A percentile compares a stretch with the other conserved stretches of the same genome.
phyloP scores from a whole-genome alignment of 1,140 invertebrate species.

The Notospermus geniculatus region DNA sequence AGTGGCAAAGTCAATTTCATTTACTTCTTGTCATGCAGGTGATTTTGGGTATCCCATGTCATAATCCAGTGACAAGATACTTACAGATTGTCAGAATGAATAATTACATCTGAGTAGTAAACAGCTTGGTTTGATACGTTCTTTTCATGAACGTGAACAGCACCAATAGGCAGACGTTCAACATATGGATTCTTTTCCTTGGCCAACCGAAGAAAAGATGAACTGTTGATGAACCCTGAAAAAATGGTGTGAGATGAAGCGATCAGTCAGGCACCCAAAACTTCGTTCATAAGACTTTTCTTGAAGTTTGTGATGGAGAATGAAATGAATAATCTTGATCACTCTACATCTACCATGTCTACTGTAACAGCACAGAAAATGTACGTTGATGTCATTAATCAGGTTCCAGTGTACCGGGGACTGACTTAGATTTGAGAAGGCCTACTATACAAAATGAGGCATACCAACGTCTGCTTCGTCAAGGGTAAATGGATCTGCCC shows the following conservation, averaged over 20 bases:
- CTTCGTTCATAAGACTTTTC: too few relatives aligned
- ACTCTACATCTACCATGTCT: too few relatives aligned
- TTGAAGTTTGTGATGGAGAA: too few relatives aligned
- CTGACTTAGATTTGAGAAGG: too few relatives aligned
- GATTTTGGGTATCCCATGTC: too few relatives aligned
- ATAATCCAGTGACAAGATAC: slow-evolving; percentile 19
- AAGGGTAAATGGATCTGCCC: slow-evolving; percentile 61
- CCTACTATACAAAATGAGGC: too few relatives aligned
- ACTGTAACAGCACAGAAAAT: too few relatives aligned
- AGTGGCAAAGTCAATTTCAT: neutral
- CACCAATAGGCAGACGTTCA: slow-evolving; percentile 61
- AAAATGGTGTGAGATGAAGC: neutral
- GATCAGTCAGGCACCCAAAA: too few relatives aligned
- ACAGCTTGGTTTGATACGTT: slow-evolving; percentile 57
- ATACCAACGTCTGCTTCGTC: slow-evolving; percentile 63
- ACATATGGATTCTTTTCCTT: slow-evolving; percentile 52
- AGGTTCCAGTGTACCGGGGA: too few relatives aligned
- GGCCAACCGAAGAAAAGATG: slow-evolving; percentile 59
- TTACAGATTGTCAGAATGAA: slow-evolving; percentile 63
- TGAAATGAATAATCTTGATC: too few relatives aligned
- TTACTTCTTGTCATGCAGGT: too few relatives aligned
- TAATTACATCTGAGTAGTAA: slow-evolving; percentile 65
- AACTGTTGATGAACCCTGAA: slow-evolving; percentile 63
- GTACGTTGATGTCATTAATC: too few relatives aligned
- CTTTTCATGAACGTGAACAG: slow-evolving; percentile 62